Percentiles rank a stretch among this genome's conserved stretches.
Evolutionary conservation across 2,797 vertebrate species (phyloP).

Genomic region (Peromyscus melanophrys): DNA sequence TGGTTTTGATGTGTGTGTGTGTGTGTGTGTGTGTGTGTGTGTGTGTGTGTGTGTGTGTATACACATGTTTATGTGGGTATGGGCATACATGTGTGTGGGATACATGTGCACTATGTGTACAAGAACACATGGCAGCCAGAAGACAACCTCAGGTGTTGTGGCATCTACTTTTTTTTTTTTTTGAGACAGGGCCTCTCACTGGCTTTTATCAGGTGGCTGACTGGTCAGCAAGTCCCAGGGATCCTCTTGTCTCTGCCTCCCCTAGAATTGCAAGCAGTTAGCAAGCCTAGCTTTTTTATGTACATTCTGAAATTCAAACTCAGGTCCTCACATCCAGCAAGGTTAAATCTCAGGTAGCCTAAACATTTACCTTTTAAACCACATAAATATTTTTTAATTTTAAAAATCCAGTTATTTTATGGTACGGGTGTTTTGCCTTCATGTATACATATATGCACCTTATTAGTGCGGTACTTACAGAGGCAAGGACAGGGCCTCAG

Average conservation of each 20-base stretch:
- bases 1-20: neutral
- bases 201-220: neutral
- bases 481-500: neutral
- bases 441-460: neutral
- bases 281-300: neutral
- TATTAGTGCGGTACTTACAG: neutral
- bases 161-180: neutral
- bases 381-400: neutral
- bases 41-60: neutral
- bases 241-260: neutral
- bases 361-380: neutral
- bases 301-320: neutral
- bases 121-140: neutral
- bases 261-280: neutral
- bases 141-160: neutral
- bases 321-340: neutral
- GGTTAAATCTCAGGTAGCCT: neutral
- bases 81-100: neutral
- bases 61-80: too few relatives aligned
- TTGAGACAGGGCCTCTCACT: neutral
- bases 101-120: neutral
- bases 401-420: neutral
- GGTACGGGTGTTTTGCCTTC: neutral
- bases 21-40: neutral
- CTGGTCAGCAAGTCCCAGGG: neutral